Evolutionary conservation across 92 coral and sea anemone species (phyloP).

Genomic region (Phenganax marumi): DNA sequence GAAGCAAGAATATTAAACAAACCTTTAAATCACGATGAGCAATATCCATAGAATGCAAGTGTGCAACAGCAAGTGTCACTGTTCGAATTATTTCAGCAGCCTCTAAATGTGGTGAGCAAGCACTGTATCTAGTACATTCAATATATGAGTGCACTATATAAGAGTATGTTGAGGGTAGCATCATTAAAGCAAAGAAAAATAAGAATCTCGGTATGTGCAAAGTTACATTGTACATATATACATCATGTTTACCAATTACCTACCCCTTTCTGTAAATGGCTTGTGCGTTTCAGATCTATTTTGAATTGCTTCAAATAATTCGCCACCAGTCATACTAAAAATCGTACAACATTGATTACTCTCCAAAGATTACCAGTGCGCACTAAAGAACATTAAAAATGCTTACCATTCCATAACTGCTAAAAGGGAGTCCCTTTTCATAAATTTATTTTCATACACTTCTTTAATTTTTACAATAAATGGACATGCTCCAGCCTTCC

Average conservation of each 20-base stretch:
- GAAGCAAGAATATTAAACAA: conserved; percentile 12
- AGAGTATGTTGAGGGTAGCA: too few relatives aligned
- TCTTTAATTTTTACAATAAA: conserved; percentile 90
- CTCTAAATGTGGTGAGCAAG: conserved; percentile 55
- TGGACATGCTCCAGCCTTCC: conserved; percentile 93
- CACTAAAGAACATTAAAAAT: neutral
- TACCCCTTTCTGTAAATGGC: conserved; percentile 97
- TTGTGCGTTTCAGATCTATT: conserved; percentile 70
- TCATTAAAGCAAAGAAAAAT: too few relatives aligned
- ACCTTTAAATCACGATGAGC: conserved; percentile 98
- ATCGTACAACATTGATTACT: too few relatives aligned
- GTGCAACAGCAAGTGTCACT: conserved; percentile 81
- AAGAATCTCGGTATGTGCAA: too few relatives aligned
- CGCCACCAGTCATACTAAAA: conserved; percentile 92
- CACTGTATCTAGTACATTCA: neutral
- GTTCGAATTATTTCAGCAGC: conserved; percentile 88
- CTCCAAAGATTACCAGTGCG: neutral
- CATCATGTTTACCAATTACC: neutral
- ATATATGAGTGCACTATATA: too few relatives aligned
- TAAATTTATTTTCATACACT: conserved; percentile 89
- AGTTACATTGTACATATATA: too few relatives aligned
- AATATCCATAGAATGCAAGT: conserved; percentile 83
- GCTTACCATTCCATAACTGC: conserved; percentile 94
- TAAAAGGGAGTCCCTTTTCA: conserved; percentile 72
- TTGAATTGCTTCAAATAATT: conserved; percentile 92